Conservation (phyloP, 2,888 invertebrate genomes). For the Nephrotoma flavescens region DNA sequence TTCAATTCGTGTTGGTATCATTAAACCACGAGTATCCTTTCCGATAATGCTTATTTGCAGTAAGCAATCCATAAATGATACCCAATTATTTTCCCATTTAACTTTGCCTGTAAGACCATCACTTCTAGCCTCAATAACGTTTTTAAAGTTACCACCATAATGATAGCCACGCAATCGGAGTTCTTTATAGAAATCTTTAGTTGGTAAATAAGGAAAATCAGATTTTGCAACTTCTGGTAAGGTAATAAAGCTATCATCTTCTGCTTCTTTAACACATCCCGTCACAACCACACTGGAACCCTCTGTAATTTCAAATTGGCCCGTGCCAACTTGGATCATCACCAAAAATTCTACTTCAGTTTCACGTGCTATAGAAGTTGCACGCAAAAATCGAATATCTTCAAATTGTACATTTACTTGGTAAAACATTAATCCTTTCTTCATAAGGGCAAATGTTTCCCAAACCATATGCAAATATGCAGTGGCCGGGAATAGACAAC, state of each 20-base stretch:
- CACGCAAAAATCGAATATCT: conserved; percentile 67
- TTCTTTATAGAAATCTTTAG: conserved; percentile 55
- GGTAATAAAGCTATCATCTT: conserved; percentile 25
- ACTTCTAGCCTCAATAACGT: conserved; percentile 22
- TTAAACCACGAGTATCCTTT: conserved; percentile 49
- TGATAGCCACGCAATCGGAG: conserved; percentile 56
- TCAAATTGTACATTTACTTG: conserved; percentile 43
- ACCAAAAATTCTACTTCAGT: conserved; percentile 35
- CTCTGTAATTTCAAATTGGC: conserved; percentile 50
- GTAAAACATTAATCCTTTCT: conserved; percentile 19
- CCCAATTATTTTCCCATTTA: conserved; percentile 72
- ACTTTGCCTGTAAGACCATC: conserved; percentile 27
- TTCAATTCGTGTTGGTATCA: conserved; percentile 61
- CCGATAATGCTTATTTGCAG: conserved; percentile 65
- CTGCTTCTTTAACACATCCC: conserved; percentile 46
- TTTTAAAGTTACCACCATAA: conserved; percentile 30
- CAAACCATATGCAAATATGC: conserved; percentile 66
- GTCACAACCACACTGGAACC: conserved; percentile 53
- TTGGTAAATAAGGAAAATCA: conserved; percentile 30
- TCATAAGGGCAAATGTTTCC: conserved; percentile 60
- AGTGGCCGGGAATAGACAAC: conserved; percentile 53
- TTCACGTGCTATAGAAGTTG: conserved; percentile 61
- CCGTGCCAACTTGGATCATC: conserved; percentile 43
- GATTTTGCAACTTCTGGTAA: conserved; percentile 16
- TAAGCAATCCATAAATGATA: conserved; percentile 78